Base-by-base conservation (phyloP, 1,140 invertebrate species). In the Drosophila navojoa region DNA sequence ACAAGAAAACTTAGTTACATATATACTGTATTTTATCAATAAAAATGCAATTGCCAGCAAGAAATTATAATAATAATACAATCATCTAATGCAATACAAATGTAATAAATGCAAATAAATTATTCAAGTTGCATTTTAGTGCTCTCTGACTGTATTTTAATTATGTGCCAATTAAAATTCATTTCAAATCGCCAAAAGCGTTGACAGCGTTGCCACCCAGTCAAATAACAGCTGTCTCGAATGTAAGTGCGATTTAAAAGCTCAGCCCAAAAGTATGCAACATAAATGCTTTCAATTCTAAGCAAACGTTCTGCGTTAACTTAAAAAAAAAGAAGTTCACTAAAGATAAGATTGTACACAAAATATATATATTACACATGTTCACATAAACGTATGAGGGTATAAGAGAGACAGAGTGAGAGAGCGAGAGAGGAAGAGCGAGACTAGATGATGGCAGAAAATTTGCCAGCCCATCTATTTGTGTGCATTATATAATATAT, bases 261-360 rank as follows among this genome's bases (percentile, higher is more conserved):
- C 9, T 52, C 60, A 62, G 60, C 60, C 60, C n/a, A 27, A 62
- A 62, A 25, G 35, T 47, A 62, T 52, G 60, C 60, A 62, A 62
- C 22, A 38, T 15, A 62, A 52, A 40, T 2, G 45, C 10, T 16
- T 19, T 35, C 4, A 6, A 32, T 5, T n/a, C 6, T 15, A 52
- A n/a, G 15, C 13, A 10, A 53, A 19, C 15, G n/a, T 22, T 19
- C 10, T 27, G 49, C 25, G 49, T 15, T 27, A n/a, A 13, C 3
- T 61, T 49, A 15, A 50, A 49, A 52, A 22, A 50, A 25, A 15
- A 54, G n/a, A 44, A 54, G 19, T 25, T 3, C 13, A 53, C 7
- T 27, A 19, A 64, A 64, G 38, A 64, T 54, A 54, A 64, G 35
- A 64, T 44, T 52, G 13, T 7, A 55, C 16, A 55, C 7, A 42